Base-by-base conservation (phyloP, 2,888 invertebrate species). In the Callinectes sapidus region DNA sequence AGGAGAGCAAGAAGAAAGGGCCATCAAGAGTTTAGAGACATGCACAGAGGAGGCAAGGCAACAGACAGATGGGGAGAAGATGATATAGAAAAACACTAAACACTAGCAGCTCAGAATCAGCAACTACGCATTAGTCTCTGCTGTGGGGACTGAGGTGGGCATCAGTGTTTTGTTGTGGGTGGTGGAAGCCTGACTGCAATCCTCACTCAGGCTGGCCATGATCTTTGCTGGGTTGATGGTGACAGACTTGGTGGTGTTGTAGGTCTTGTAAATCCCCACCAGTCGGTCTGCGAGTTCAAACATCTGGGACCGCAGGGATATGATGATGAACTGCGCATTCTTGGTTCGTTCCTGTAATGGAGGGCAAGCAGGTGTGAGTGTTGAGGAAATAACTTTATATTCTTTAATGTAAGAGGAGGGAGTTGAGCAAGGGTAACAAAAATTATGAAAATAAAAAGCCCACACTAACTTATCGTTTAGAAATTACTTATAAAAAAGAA, bases 261-360 rank as follows among this genome's bases (percentile, higher is more conserved):
- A 97, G 0, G 98, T 98, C 96, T 99, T 99, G 96, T 98, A 99
- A 95, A 99, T 99, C 1, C 99, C 99, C 23, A 99, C 97, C 13
- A 99, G 96, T 92, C 98, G 97, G 95, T 99, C 98, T 0, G 98
- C 98, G 28, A 99, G 96, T 95, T 99, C 99, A 95, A 99, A 99
- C 99, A 99, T 99, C 95, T 99, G 98, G 94, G 98, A 98, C 0
- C 99, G 97, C 71, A 99, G 96, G 0, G 99, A 99, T 94, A 99
- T 99, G 95, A 99, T 98, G 94, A 99, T 98, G 95, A 99, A 99
- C 96, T 99, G 99, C 0, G 99, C 99, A 96, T 99, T 99, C 96
- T 98, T 98, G 0, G 99, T 99, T 61, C 99, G 97, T 95, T 99
- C 98, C 98, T 98, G 95, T 13, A 66, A 61, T 18, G 23, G 13